Evolutionary conservation across 2,113 vertebrate species (phyloP).

Genomic region (Strix aluco): DNA sequence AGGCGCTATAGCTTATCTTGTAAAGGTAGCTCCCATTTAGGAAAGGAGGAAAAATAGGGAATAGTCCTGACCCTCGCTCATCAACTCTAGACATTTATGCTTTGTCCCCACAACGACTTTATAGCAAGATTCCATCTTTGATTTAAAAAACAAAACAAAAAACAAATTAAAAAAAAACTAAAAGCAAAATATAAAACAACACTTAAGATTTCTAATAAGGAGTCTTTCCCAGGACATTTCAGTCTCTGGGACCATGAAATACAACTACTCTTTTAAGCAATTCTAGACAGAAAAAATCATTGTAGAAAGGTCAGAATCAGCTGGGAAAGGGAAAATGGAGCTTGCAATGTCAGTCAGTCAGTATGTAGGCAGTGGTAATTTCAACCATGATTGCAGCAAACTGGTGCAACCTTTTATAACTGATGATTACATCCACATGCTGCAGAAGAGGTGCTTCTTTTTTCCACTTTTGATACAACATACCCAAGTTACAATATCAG

Average conservation of each 20-base stretch:
- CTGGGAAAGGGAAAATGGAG: neutral
- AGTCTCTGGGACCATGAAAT: neutral
- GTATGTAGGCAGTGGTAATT: neutral
- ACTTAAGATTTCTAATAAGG: neutral
- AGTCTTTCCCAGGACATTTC: neutral
- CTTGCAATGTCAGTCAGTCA: neutral
- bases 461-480: neutral
- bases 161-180: neutral
- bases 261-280: neutral
- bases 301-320: neutral
- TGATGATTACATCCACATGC: neutral
- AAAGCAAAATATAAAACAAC: neutral
- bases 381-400: neutral
- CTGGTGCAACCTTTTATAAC: neutral
- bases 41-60: neutral
- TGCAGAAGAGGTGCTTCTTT: neutral
- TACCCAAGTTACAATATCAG: neutral
- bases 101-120: neutral
- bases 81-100: neutral
- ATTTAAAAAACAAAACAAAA: neutral
- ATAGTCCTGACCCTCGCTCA: rapidly evolving
- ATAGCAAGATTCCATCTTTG: neutral
- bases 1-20: neutral
- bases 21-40: neutral
- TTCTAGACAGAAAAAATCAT: neutral